These are phyloP conservation scores for Xiphias gladius DNA, from an alignment of 2,113 vertebrate genomes.

Conservation along the genomic window DNA sequence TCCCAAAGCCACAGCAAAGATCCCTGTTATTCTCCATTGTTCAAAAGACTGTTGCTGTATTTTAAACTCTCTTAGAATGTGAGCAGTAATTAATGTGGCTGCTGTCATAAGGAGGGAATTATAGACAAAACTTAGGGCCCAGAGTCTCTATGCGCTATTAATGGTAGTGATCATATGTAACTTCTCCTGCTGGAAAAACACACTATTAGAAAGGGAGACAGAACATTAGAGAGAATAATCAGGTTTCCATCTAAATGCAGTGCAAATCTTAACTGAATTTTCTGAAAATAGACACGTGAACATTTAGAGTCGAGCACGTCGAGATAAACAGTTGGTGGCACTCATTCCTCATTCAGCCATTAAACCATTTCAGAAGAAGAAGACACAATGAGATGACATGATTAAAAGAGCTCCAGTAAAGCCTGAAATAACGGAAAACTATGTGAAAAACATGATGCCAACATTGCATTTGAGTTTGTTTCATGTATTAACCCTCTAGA, in stretches of 20 bases:
- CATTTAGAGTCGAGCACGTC: neutral
- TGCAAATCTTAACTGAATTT: neutral
- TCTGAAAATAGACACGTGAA: neutral
- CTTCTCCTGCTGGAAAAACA: conserved; percentile 21
- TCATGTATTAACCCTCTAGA: no score
- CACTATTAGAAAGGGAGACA: conserved; percentile 3
- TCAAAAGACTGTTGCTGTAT: neutral
- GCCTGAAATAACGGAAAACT: no score
- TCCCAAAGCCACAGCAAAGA: conserved; percentile 66
- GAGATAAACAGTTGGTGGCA: neutral
- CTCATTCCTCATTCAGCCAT: neutral
- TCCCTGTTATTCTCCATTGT: conserved; percentile 24
- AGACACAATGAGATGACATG: neutral
- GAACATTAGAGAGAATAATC: neutral
- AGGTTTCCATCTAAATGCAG: neutral
- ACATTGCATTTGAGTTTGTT: no score
- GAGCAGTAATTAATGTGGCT: conserved; percentile 46
- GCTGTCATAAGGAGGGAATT: conserved; percentile 19
- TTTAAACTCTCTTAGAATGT: conserved; percentile 20
- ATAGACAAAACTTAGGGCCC: conserved; percentile 49
- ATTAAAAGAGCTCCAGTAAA: neutral
- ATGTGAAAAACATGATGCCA: no score
- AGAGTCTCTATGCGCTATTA: conserved; percentile 44
- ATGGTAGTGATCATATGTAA: conserved; percentile 41
- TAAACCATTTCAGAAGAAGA: neutral